Evolutionary conservation across 2,888 invertebrate genomes (phyloP), one percentile per base, ranked within the genome.

Genomic region (Drosophila mulleri): DNA sequence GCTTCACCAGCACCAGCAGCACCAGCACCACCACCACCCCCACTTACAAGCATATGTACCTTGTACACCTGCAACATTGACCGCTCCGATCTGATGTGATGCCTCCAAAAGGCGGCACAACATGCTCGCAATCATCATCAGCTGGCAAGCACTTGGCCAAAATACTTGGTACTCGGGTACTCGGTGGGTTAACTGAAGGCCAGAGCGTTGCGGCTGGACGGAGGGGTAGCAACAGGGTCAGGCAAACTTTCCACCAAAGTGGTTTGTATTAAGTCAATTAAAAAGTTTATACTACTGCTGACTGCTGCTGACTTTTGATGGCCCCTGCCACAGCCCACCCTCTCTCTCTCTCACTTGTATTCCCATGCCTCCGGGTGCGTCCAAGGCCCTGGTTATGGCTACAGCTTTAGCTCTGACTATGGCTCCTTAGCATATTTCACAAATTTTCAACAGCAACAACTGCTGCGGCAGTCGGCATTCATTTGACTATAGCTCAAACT

Each of bases 221-320:
- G 37, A 52, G 48, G 44, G 89, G 84, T n/a, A 37, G 35, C 87
- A 86, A 80, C 86, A 87, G 86, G 89, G 86, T 86, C 89, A 84
- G 75, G 75, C 39, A 76, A 86, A 86, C 77, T 86, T 86, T 86
- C 72, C 82, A 84, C 89, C 89, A 87, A 87, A 84, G 84, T 86
- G 86, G 86, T 89, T 84, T 89, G 89, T 86, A 86, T 86, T 86
- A 86, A 86, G 86, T 86, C 86, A 86, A 86, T 86, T 86, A 86
- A 86, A 86, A 86, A 89, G 86, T 86, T 86, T 86, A 82, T 80
- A 85, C 80, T 79, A 85, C 88, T 86, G 82, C 86, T 75, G 82
- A 83, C 86, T 83, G 54, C 54, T 54, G 54, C 88, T 78, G 89
- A 88, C 89, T 87, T 84, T 80, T 80, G 87, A 87, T 87, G 78